A percentile compares a stretch with the other conserved stretches of the same genome.
Evolutionary conservation across 2,888 invertebrate species (phyloP).

Genomic region (Podabrus alpinus): DNA sequence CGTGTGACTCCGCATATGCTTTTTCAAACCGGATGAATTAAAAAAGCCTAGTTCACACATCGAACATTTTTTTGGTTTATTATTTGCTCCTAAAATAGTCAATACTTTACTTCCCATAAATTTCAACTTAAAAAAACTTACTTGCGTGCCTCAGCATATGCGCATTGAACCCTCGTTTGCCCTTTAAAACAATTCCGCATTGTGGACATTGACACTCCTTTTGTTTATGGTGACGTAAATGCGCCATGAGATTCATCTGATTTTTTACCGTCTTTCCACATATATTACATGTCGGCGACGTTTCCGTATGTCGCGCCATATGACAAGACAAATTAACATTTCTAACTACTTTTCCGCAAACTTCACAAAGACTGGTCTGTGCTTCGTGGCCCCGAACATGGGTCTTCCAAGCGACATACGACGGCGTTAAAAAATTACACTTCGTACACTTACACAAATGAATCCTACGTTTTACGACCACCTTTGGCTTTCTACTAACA

Average conservation of each 20-base stretch:
- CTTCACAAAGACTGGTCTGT: neutral
- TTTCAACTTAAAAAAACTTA: neutral
- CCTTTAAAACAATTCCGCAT: too few relatives aligned
- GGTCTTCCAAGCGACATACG: neutral
- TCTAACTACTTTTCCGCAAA: neutral
- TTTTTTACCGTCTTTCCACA: neutral
- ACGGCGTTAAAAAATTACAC: too few relatives aligned
- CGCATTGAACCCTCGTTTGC: too few relatives aligned
- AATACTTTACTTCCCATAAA: neutral
- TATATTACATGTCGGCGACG: neutral
- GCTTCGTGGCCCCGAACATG: neutral
- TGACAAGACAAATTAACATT: neutral
- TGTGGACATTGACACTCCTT: too few relatives aligned
- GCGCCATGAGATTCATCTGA: neutral
- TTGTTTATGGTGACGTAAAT: neutral
- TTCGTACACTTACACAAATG: too few relatives aligned
- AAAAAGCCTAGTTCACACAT: neutral
- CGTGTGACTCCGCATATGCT: slow-evolving; percentile 23
- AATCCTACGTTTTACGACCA: too few relatives aligned
- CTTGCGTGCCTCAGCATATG: too few relatives aligned
- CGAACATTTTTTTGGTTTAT: neutral
- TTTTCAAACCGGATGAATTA: neutral
- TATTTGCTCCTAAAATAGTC: neutral
- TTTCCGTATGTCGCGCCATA: neutral
- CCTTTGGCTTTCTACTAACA: too few relatives aligned